Evolutionary conservation across 1,140 invertebrate genomes (phyloP), one percentile per base, ranked within the genome.

Genomic region (Drosophila sp.): DNA sequence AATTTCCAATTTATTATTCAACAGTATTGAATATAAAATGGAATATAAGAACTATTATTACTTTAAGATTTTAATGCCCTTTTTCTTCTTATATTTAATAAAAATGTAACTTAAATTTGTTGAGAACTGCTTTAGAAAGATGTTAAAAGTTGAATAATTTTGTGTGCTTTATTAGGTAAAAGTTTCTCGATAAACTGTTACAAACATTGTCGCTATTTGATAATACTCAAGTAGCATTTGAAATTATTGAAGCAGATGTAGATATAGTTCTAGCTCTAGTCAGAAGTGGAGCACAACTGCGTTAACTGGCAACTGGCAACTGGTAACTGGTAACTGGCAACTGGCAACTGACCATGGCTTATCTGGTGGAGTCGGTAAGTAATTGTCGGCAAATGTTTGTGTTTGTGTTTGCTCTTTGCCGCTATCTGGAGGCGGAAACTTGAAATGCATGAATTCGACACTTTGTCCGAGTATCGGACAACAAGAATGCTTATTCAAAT

Each of bases 351-450:
- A 40, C 65, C 72, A 72, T 45, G 38, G 70, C 63, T 56, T 86
- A 71, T 81, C 81, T 71, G 58, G 58, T 45, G 41, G 56, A 54
- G 46, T 56, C 45, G 62, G 73, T 86, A 87, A 87, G 82, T 89
- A 89, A 87, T 89, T 89, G 83, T 87, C 87, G 76, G 83, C 83
- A 87, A 87, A 87, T 87, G 87, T 87, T 87, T 67, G 74, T 87
- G 87, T 87, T 87, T 67, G 74, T 69, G 77, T 74, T 83, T 76
- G 72, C 79, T 78, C 69, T 83, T 76, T 46, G 77, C 76, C 67
- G 81, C 81, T 87, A 86, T 86, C 14, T 63, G 59, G 21, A 54
- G 71, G 83, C 79, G 83, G 76, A 76, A 83, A 89, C 83, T 76
- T 87, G 83, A 89, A 87, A 87, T 89, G 78, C 78, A 66, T 58